A percentile compares a stretch with the other conserved stretches of the same genome.
phyloP scores from a whole-genome alignment of 2,113 vertebrate species.

The Capra hircus region DNA sequence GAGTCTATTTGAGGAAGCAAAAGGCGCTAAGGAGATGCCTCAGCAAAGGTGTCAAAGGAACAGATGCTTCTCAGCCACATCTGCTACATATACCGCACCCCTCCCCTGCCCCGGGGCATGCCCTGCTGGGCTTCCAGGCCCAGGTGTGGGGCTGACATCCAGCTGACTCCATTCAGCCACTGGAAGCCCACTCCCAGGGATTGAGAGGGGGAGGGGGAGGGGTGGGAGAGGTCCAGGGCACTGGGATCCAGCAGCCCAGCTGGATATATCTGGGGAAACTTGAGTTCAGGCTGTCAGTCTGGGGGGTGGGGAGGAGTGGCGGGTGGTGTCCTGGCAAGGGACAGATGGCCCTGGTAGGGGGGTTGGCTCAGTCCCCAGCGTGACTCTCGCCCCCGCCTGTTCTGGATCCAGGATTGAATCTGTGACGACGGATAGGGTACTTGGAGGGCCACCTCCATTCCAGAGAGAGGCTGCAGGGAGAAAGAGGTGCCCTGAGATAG shows the following conservation, averaged over 20 bases:
- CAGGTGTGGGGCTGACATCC: slow-evolving; percentile 5
- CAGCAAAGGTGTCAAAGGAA: slow-evolving; percentile 59
- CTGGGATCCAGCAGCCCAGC: neutral
- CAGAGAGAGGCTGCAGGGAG: neutral
- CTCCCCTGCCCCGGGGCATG: neutral
- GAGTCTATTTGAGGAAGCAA: slow-evolving; percentile 55
- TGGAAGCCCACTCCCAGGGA: neutral
- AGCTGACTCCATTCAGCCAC: neutral
- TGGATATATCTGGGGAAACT: neutral
- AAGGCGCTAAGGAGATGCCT: slow-evolving; percentile 54
- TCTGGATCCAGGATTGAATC: slow-evolving; percentile 56
- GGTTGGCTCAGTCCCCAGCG: slow-evolving; percentile 61
- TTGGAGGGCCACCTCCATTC: slow-evolving; percentile 25
- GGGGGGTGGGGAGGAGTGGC: neutral
- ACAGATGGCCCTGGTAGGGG: slow-evolving; percentile 64
- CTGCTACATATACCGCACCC: slow-evolving; percentile 3
- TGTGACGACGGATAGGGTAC: slow-evolving; percentile 41
- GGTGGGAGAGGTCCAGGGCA: neutral
- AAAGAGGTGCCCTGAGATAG: neutral
- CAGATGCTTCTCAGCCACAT: slow-evolving; percentile 63
- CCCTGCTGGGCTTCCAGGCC: neutral
- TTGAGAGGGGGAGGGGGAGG: rapidly evolving
- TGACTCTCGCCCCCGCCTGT: slow-evolving; percentile 58
- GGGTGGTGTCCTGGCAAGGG: slow-evolving; percentile 62
- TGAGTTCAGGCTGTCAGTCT: slow-evolving; percentile 40